Percentiles rank a stretch among this genome's conserved stretches.
These are phyloP conservation scores for Blera fallax DNA, from an alignment of 2,888 invertebrate genomes.

Conservation along the genomic window DNA sequence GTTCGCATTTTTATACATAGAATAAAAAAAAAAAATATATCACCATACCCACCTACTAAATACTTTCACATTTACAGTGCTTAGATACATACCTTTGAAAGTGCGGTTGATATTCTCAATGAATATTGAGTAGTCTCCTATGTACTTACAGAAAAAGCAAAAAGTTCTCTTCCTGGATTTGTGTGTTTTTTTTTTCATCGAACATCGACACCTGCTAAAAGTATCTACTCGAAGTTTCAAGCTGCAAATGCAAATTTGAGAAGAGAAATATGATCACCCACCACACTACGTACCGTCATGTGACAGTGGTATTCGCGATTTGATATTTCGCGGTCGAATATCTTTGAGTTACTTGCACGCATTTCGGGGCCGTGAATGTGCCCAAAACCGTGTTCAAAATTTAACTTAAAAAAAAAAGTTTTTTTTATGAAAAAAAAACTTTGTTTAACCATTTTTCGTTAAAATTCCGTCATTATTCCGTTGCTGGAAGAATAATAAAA, in stretches of 20 bases:
- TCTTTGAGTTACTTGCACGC: constrained; percentile 47
- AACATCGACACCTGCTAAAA: constrained; percentile 30
- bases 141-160: neutral
- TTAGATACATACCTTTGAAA: constrained; percentile 34
- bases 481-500: constrained; percentile 33
- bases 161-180: constrained; percentile 41
- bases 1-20: constrained; percentile 15
- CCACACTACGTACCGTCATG: neutral
- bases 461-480: constrained; percentile 56
- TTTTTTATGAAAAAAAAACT: too few relatives aligned
- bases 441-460: constrained; percentile 49
- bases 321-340: constrained; percentile 56
- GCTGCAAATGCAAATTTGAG: constrained; percentile 6
- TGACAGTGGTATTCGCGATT: constrained; percentile 18
- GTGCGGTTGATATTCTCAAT: constrained; percentile 36
- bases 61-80: neutral
- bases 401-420: constrained; percentile 2
- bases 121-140: constrained; percentile 16
- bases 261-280: constrained; percentile 8
- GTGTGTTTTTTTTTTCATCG: neutral
- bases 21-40: neutral
- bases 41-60: neutral
- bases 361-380: constrained; percentile 53
- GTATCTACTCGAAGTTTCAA: neutral
- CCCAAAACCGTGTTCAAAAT: constrained; percentile 49